These are phyloP conservation scores for Portunus trituberculatus DNA, from an alignment of 1,140 invertebrate genomes.

Conservation along the genomic window DNA sequence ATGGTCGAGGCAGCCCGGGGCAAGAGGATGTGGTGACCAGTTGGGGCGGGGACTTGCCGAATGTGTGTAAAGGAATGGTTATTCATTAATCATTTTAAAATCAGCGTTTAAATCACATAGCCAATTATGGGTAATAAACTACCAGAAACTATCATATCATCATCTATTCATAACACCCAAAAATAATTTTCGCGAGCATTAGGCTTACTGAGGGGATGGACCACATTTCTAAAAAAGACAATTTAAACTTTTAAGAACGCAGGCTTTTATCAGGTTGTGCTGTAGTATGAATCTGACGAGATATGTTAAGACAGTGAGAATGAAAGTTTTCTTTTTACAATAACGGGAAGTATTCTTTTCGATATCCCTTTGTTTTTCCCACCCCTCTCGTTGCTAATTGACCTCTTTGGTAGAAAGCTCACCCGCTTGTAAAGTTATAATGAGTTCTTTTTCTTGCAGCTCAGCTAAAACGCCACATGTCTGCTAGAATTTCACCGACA, in stretches of 20 bases:
- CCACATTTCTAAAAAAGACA: neutral
- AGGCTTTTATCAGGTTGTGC: neutral
- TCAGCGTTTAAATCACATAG: too few species aligned
- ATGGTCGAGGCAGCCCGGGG: too few species aligned
- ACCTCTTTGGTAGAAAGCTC: neutral
- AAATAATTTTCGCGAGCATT: too few species aligned
- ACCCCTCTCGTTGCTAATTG: neutral
- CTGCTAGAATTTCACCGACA: neutral
- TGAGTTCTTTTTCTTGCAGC: neutral
- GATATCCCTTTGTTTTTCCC: neutral
- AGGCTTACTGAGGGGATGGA: too few species aligned
- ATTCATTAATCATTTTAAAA: too few species aligned
- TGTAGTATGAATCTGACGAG: neutral
- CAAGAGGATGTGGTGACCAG: too few species aligned
- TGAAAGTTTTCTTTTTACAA: neutral
- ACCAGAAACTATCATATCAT: too few species aligned
- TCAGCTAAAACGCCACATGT: neutral
- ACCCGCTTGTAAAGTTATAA: neutral
- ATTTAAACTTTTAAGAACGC: neutral
- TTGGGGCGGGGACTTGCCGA: too few species aligned
- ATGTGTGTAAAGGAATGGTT: too few species aligned
- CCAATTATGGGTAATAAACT: too few species aligned
- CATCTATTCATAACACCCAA: too few species aligned
- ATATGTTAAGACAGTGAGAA: neutral
- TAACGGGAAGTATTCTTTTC: neutral